Evolutionary conservation across 2,888 invertebrate species (phyloP).

Genomic region (Drosophila lutescens): DNA sequence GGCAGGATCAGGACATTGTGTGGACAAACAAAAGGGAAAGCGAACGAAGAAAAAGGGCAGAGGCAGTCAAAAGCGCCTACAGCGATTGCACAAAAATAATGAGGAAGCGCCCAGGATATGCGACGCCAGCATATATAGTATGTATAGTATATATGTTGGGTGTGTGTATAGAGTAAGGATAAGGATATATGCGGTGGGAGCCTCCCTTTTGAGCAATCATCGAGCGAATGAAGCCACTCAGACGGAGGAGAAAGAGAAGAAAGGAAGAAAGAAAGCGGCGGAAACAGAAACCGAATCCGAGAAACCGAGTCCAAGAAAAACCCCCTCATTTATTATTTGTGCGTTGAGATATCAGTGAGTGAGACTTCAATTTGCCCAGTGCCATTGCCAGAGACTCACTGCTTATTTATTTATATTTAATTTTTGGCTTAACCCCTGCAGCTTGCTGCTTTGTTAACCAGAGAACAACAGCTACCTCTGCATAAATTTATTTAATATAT

Average conservation of each 20-base stretch:
- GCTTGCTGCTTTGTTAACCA: background rate
- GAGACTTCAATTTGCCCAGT: slow-evolving; percentile 68
- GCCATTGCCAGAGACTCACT: slow-evolving; percentile 15
- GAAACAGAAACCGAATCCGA: slow-evolving; percentile 10
- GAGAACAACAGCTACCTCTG: no score
- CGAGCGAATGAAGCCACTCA: slow-evolving; percentile 78
- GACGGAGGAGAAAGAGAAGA: slow-evolving; percentile 39
- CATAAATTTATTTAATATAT: no score
- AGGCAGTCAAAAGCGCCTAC: slow-evolving; percentile 61
- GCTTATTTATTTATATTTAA: slow-evolving; percentile 69
- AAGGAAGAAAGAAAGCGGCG: slow-evolving; percentile 1
- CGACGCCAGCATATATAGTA: slow-evolving; percentile 40
- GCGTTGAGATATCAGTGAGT: slow-evolving; percentile 70
- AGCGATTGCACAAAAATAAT: slow-evolving; percentile 80
- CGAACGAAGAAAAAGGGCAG: slow-evolving; percentile 38
- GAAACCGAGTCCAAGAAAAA: background rate
- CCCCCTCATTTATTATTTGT: slow-evolving; percentile 73
- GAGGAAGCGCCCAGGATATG: slow-evolving; percentile 74
- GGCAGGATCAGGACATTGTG: slow-evolving; percentile 57
- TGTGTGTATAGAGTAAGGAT: background rate
- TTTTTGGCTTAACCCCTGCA: slow-evolving; percentile 33
- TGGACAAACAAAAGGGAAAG: slow-evolving; percentile 55
- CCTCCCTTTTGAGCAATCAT: slow-evolving; percentile 63
- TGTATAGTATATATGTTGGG: background rate
- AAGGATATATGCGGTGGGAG: slow-evolving; percentile 20